phyloP scores from a whole-genome alignment of 2,113 vertebrate species.

The human (Homo sapiens) region DNA sequence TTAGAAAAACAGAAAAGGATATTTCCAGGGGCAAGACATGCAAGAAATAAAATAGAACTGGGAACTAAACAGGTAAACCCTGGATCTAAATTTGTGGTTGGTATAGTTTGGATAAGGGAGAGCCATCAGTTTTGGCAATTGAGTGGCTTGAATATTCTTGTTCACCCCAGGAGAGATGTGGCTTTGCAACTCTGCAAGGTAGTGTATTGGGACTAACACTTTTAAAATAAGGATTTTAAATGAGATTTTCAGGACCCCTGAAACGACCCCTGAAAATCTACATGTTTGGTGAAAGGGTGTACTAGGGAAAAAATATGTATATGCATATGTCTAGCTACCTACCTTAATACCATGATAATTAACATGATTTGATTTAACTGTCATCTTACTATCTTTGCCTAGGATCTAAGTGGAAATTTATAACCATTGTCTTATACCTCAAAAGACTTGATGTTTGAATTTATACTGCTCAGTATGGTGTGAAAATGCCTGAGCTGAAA shows the following conservation, averaged over 20 bases:
- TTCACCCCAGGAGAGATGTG: neutral
- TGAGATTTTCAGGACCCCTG: neutral
- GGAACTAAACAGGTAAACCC: neutral
- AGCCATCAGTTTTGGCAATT: neutral
- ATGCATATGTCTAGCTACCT: neutral
- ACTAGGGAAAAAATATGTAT: neutral
- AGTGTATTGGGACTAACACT: neutral
- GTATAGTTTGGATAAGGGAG: neutral
- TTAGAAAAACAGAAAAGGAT: neutral
- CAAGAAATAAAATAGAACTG: neutral
- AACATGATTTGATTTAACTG: too few relatives aligned
- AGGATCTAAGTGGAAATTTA: neutral
- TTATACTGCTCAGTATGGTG: neutral
- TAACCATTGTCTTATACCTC: neutral
- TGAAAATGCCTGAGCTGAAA: neutral
- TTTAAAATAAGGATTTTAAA: neutral
- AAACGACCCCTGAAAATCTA: neutral
- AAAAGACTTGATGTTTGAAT: neutral
- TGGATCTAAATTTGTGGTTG: neutral
- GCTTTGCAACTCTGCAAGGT: neutral
- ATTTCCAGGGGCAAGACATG: neutral
- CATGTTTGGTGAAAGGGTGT: neutral
- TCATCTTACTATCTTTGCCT: neutral
- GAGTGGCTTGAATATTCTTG: neutral
- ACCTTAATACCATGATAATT: neutral